Percentiles rank a stretch among this genome's conserved stretches.
Evolutionary conservation across 1,140 invertebrate species (phyloP).

Genomic region (Tetramorium alpestre): DNA sequence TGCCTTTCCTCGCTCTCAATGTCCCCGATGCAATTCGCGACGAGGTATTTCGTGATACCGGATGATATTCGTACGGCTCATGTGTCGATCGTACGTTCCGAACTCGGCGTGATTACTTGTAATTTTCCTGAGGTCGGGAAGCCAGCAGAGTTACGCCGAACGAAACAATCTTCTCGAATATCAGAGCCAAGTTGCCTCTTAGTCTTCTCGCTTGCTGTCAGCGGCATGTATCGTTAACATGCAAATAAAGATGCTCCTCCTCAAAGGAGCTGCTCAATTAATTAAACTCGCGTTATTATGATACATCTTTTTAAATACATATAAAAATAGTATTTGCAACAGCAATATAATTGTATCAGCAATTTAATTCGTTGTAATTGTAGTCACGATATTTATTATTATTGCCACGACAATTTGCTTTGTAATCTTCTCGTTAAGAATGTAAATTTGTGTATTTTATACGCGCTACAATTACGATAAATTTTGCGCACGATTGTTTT

Average conservation of each 20-base stretch:
- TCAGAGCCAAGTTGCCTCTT: neutral
- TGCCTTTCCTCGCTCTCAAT: conserved; percentile 15
- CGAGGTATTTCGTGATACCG: conserved; percentile 63
- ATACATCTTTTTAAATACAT: neutral
- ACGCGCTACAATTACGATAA: neutral
- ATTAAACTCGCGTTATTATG: neutral
- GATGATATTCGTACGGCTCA: conserved; percentile 66
- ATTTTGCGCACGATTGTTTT: neutral
- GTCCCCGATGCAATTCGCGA: conserved; percentile 56
- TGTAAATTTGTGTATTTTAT: neutral
- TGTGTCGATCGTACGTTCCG: conserved; percentile 71
- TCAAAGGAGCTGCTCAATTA: neutral
- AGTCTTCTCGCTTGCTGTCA: neutral
- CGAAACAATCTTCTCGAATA: conserved; percentile 29
- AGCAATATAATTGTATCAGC: neutral
- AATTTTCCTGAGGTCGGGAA: conserved; percentile 59
- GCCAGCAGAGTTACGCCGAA: neutral
- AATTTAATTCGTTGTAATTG: neutral
- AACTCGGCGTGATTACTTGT: conserved; percentile 53
- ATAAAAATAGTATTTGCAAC: neutral
- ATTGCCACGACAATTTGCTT: neutral
- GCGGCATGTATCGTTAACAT: neutral
- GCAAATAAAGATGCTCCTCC: neutral
- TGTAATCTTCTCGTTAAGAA: neutral
- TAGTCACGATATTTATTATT: neutral